Conservation (phyloP, 2,888 invertebrate genomes). For the Pseudococcus jackbeardsleyi region DNA sequence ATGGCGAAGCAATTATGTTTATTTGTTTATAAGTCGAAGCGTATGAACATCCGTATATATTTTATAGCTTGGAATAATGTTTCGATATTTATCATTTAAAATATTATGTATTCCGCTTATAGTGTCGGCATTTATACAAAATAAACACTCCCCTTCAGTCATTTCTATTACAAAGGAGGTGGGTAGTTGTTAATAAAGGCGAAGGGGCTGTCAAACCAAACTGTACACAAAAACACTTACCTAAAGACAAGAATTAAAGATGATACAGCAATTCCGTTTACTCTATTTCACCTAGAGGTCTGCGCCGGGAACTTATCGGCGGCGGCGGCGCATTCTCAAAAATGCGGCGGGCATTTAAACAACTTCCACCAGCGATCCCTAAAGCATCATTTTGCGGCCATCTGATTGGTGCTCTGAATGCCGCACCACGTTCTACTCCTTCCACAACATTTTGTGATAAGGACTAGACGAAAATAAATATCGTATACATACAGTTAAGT, state of each 20-base stretch:
- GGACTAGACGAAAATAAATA: too few species aligned
- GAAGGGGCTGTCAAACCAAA: slow-evolving; percentile 63
- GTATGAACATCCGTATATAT: neutral
- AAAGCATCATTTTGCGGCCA: too few species aligned
- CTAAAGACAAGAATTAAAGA: slow-evolving; percentile 58
- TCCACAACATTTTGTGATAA: too few species aligned
- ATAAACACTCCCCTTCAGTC: slow-evolving; percentile 65
- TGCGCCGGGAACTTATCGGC: too few species aligned
- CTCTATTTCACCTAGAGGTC: neutral
- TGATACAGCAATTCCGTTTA: slow-evolving; percentile 22
- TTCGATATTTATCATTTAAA: slow-evolving; percentile 46
- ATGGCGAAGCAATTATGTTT: slow-evolving; percentile 60
- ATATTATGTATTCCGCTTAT: slow-evolving; percentile 52
- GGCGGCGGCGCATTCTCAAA: too few species aligned
- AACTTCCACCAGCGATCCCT: too few species aligned
- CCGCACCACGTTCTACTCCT: too few species aligned
- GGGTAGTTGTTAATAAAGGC: slow-evolving; percentile 67
- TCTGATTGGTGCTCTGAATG: too few species aligned
- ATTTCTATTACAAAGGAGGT: slow-evolving; percentile 66
- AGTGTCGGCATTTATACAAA: slow-evolving; percentile 64
- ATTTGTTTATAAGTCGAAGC: slow-evolving; percentile 33
- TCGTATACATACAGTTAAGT: too few species aligned
- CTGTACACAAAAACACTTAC: slow-evolving; percentile 62
- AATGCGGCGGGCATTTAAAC: too few species aligned
- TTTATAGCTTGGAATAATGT: neutral